Base-by-base conservation (phyloP, 2,888 invertebrate genomes). In the Buathra laborator region DNA sequence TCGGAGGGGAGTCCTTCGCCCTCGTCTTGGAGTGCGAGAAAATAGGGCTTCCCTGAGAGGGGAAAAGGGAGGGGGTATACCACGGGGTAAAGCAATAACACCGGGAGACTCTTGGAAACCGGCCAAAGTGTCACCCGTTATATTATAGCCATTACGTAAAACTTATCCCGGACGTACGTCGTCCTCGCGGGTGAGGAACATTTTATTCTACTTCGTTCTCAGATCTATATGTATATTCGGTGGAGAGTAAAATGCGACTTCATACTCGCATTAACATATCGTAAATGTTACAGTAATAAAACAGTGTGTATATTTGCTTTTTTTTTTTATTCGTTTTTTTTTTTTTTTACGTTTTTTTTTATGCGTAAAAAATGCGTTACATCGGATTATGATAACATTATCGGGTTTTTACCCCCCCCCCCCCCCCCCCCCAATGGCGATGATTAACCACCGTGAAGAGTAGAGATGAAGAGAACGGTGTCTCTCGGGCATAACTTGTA, bases 401-500 rank as follows among this genome's bases (percentile, higher is more conserved):
- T 62, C 62, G 62, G 9, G 48, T 44, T 24, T 64, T 51, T n/a
- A 16, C 24, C 24, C 51, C 16, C 43, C 14, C 59, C 32, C 43
- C 14, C 59, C 32, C n/a, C 24, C 24, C 51, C 16, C 43, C 14
- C 59, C 32, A 62, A 44, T 0, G n/a, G 44, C 43, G 29, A 10
- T 56, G 12, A 7, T 95, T 94, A 98, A 90, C 97, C 98, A 1
- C 98, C 98, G 91, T 98, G 98, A 53, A 98, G 93, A 0, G 98
- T 98, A 0, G 98, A 98, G 94, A 98, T 97, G 89, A 98, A 98
- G 89, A 96, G 94, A 62, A 98, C 95, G n/a, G 94, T 95, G 91
- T 98, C 98, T 56, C 95, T 95, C 2, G 95, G 93, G 87, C 97
- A 95, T 44, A 98, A 90, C 90, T 95, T 95, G 92, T 97, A 98